Evolutionary conservation across 2,888 invertebrate species (phyloP).

Genomic region (Dermolepida albohirtum): DNA sequence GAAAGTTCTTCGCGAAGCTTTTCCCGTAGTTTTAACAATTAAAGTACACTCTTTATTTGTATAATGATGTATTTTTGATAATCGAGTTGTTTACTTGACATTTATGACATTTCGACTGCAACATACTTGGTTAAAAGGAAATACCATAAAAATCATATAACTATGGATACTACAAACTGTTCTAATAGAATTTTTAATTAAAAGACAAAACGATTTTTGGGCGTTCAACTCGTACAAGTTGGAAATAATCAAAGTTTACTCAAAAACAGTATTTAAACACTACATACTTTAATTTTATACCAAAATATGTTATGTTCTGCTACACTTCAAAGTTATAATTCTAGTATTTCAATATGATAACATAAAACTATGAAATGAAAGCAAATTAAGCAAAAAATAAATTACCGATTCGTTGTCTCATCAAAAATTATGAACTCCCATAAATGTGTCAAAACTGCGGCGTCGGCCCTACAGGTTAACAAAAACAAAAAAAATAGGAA

Average conservation of each 20-base stretch:
- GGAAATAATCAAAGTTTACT: not conserved
- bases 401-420: slow-evolving; percentile 82
- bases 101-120: no score
- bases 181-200: no score
- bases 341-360: slow-evolving; percentile 15
- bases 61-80: no score
- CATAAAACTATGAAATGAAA: not conserved
- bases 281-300: not conserved
- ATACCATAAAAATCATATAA: no score
- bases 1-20: no score
- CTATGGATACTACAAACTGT: no score
- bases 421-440: slow-evolving; percentile 90
- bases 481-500: slow-evolving; percentile 48
- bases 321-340: not conserved
- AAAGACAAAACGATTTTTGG: no score
- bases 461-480: slow-evolving; percentile 87
- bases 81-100: no score
- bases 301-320: not conserved
- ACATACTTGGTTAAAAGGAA: no score
- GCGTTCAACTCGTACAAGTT: no score
- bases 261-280: not conserved
- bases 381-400: slow-evolving; percentile 39
- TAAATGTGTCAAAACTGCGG: slow-evolving; percentile 95
- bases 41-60: no score
- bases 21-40: no score